A percentile compares a stretch with the other conserved stretches of the same genome.
phyloP scores from a whole-genome alignment of 1,140 invertebrate species.

The Bombus pascuorum region DNA sequence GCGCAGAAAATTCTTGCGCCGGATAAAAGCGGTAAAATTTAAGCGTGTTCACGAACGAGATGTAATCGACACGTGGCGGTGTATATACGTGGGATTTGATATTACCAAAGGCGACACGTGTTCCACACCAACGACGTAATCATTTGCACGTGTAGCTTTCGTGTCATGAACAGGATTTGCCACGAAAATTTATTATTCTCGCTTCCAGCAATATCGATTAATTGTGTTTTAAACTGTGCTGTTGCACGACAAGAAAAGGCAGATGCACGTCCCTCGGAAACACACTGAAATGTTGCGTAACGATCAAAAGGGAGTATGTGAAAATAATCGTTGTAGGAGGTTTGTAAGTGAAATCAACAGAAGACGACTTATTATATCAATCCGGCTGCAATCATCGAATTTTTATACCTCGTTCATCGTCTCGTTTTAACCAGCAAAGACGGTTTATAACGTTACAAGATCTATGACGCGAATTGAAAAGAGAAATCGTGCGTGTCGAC shows the following conservation, averaged over 20 bases:
- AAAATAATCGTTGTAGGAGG: not conserved
- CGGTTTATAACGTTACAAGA: too few species aligned
- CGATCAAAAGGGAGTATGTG: not conserved
- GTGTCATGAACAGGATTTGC: not conserved
- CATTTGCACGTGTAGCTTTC: not conserved
- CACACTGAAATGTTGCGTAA: not conserved
- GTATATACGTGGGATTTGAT: not conserved
- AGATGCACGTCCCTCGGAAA: not conserved
- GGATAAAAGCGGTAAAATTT: constrained; percentile 5
- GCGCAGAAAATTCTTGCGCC: not conserved
- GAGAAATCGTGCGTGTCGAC: too few species aligned
- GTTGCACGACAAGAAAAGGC: not conserved
- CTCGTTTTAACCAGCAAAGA: too few species aligned
- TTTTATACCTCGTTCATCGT: too few species aligned
- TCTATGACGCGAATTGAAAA: too few species aligned
- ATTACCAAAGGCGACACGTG: constrained; percentile 5
- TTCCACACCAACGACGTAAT: not conserved
- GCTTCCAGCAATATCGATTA: not conserved
- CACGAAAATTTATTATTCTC: not conserved
- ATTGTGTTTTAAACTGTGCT: not conserved
- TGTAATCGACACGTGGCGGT: not conserved
- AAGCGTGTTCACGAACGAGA: not conserved
- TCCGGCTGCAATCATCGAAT: too few species aligned
- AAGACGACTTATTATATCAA: too few species aligned
- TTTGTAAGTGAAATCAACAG: not conserved